phyloP scores from a whole-genome alignment of 2,113 vertebrate genomes.

The Embiotoca jacksoni region DNA sequence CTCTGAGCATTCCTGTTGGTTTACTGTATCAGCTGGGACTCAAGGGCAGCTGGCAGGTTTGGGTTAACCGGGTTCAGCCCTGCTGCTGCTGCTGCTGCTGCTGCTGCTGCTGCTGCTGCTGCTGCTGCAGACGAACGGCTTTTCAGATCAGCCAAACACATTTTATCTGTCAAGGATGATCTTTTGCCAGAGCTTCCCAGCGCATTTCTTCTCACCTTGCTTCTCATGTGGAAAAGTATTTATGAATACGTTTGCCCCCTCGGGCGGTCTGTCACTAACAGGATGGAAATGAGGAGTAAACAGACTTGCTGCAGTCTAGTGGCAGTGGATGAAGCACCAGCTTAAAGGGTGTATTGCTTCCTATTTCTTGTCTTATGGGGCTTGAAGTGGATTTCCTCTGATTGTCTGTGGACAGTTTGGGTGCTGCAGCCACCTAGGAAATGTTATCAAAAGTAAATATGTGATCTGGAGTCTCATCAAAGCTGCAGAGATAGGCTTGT shows the following conservation, averaged over 20 bases:
- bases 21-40: slow-evolving; percentile 48
- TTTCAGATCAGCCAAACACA: slow-evolving; percentile 36
- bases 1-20: slow-evolving; percentile 62
- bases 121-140: slow-evolving; percentile 24
- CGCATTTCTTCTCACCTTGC: slow-evolving; percentile 57
- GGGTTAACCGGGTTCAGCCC: slow-evolving; percentile 53
- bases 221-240: slow-evolving; percentile 64
- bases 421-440: slow-evolving; percentile 40
- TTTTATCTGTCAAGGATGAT: slow-evolving; percentile 38
- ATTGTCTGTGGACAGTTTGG: slow-evolving; percentile 59
- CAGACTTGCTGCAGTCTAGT: slow-evolving; percentile 59
- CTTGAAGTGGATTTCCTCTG: slow-evolving; percentile 62
- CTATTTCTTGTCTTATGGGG: slow-evolving; percentile 47
- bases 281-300: slow-evolving; percentile 60
- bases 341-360: slow-evolving; percentile 45
- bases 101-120: no score
- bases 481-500: slow-evolving; percentile 73
- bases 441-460: slow-evolving; percentile 83
- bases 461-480: slow-evolving; percentile 70
- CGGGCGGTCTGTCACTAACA: slow-evolving; percentile 53
- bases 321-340: slow-evolving; percentile 41
- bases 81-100: slow-evolving; percentile 12
- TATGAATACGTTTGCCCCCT: slow-evolving; percentile 42
- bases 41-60: slow-evolving; percentile 29
- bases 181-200: slow-evolving; percentile 6